Percentiles rank a stretch among this genome's conserved stretches.
Evolutionary conservation across 2,888 invertebrate genomes (phyloP).

Genomic region (Carterocephalus palaemon): DNA sequence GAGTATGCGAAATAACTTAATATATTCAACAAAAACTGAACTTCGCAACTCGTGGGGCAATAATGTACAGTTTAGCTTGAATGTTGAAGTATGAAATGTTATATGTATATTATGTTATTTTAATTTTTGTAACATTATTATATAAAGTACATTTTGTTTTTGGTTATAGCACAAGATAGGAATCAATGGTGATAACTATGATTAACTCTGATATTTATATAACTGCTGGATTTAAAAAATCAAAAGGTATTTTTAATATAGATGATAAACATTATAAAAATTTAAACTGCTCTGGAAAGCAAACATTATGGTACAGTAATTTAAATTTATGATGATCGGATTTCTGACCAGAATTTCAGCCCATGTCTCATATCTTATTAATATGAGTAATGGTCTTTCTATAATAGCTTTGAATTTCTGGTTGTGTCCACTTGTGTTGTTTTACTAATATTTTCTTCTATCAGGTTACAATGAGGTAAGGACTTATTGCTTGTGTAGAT

Average conservation of each 20-base stretch:
- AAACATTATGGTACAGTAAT: too few relatives aligned
- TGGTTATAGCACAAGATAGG: neutral
- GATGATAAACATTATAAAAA: too few relatives aligned
- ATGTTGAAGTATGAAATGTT: neutral
- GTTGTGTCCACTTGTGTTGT: conserved; percentile 28
- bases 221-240: too few relatives aligned
- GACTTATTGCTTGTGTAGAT: conserved; percentile 57
- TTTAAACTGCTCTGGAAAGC: too few relatives aligned
- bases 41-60: too few relatives aligned
- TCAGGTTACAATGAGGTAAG: conserved; percentile 73
- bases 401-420: conserved; percentile 39
- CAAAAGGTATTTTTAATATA: too few relatives aligned
- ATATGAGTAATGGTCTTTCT: too few relatives aligned
- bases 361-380: neutral
- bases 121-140: neutral
- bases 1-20: too few relatives aligned
- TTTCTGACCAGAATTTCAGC: conserved; percentile 7
- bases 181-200: too few relatives aligned
- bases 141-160: neutral
- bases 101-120: neutral
- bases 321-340: conserved; percentile 6
- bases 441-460: conserved; percentile 53
- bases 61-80: neutral
- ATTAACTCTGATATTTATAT: too few relatives aligned
- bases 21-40: too few relatives aligned